Conservation (phyloP, 2,797 vertebrate genomes). For the Ceryle rudis region DNA sequence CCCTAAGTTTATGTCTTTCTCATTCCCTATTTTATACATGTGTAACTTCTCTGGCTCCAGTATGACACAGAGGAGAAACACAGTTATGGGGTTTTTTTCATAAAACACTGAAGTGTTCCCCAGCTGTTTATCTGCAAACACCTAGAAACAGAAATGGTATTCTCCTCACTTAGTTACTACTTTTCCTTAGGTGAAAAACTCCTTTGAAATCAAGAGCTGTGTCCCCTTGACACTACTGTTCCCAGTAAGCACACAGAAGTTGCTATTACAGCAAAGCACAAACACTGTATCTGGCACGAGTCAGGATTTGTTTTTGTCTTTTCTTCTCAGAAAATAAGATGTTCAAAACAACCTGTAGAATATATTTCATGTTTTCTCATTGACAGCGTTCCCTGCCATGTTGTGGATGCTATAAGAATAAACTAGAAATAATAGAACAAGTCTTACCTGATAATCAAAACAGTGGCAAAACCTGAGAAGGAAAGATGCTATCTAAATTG, state of each 20-base stretch:
- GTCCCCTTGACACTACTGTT: not conserved
- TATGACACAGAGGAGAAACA: not conserved
- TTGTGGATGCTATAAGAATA: not conserved
- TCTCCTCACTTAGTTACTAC: not conserved
- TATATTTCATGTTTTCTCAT: not conserved
- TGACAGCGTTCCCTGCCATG: not conserved
- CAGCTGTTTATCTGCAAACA: not conserved
- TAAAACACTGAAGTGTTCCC: not conserved
- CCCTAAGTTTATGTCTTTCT: not conserved
- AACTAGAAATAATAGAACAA: not conserved
- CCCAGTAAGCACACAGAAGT: not conserved
- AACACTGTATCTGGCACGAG: not conserved
- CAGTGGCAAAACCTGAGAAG: not conserved
- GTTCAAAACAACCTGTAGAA: not conserved
- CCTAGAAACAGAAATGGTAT: not conserved
- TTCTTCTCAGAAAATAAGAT: not conserved
- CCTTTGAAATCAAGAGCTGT: not conserved
- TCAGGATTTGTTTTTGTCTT: not conserved
- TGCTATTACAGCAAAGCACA: not conserved
- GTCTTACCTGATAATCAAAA: not conserved
- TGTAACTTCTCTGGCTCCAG: not conserved
- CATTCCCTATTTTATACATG: not conserved
- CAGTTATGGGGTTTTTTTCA: not conserved
- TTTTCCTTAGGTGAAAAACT: not conserved
- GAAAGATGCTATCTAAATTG: not conserved